Base-by-base conservation (phyloP, 1,140 invertebrate species). In the Platorchestia sp. region DNA sequence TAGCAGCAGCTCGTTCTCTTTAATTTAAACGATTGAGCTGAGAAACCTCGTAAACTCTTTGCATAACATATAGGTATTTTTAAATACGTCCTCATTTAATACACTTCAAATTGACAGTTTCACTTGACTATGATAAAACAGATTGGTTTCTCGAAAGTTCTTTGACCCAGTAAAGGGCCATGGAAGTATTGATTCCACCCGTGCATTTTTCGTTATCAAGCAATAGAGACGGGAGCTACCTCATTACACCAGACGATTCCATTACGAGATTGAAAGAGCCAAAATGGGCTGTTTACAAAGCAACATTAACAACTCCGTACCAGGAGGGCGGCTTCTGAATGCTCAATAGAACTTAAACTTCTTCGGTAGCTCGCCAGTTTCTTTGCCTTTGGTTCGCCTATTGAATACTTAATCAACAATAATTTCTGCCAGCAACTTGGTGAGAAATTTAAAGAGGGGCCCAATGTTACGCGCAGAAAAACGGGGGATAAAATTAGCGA, bases 221-320 rank as follows among this genome's bases (percentile, higher is more conserved):
- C 87, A 89, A 42, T 89, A 44, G 43, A 89, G 87, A 89, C 87
- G 87, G 87, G 10, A 42, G 87, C 87, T 43, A 89, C 87, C 87
- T 89, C 87, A 89, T 89, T 89, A 89, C 87, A 89, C 87, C 87
- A 93, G 45, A 93, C 43, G 91, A 44, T 45, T 93, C 91, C 91
- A 93, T 93, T 93, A 93, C 91, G 36, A 93, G 45, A 93, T 93
- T 93, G 45, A 93, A 89, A 89, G 87, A 44, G 87, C 87, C 87
- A 89, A 89, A 89, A 93, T 47, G 91, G 45, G 44, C 91, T 93
- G 91, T 93, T 93, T 93, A 93, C n/a, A 47, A 93, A 93, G 91
- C 91, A 45, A 93, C 91, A 93, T 47, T 89, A 89, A 89, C 91
- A 45, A 45, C 91, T 93, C 45, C 36, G 44, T 45, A 47, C 45